Evolutionary conservation across 2,113 vertebrate genomes (phyloP), one percentile per base, ranked within the genome.

Genomic region (Neodontobutis hainanensis): DNA sequence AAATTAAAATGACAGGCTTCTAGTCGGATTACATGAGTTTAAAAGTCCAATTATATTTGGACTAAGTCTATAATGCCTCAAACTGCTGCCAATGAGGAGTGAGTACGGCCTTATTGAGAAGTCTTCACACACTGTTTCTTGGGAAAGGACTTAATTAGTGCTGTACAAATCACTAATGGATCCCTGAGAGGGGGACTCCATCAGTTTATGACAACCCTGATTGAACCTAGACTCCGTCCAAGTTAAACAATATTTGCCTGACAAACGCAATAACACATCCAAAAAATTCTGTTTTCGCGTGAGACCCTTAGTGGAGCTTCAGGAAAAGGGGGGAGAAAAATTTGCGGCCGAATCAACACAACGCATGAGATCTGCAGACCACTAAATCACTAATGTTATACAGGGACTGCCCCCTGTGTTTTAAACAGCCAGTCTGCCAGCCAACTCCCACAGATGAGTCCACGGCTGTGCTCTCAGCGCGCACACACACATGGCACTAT

Each of bases 311-410:
- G 83, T 68, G 62, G 66, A 71, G 83, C 81, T 84, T 82, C 78
- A 77, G 77, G 70, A 77, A 88, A 77, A 62, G 53, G 32, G 48
- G 11, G 55, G 10, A 34, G 11, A 15, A 34, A 65, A 62, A 50
- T 15, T 49, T 70, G 65, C 42, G 62, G 89, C 80, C 88, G 90
- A 88, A 92, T 89, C 80, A 85, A 87, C 88, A 87, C 82, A 89
- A 91, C 89, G 83, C 87, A 58, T 90, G 87, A 87, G 84, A 83
- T 89, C 78, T 83, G 67, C 82, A 85, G 82, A 80, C 85, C 84
- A 89, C 75, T 92, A 92, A 92, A 92, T 93, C 91, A 92, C 75
- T 67, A 68, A 84, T 88, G 86, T 91, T 92, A 89, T 90, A 92
- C 89, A 92, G 88, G 78, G 76, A 68, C 81, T 90, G 85, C 88